A percentile compares a stretch with the other conserved stretches of the same genome.
phyloP scores from a whole-genome alignment of 37 sponge, comb jelly and placozoan genomes.

The Spongilla lacustris region DNA sequence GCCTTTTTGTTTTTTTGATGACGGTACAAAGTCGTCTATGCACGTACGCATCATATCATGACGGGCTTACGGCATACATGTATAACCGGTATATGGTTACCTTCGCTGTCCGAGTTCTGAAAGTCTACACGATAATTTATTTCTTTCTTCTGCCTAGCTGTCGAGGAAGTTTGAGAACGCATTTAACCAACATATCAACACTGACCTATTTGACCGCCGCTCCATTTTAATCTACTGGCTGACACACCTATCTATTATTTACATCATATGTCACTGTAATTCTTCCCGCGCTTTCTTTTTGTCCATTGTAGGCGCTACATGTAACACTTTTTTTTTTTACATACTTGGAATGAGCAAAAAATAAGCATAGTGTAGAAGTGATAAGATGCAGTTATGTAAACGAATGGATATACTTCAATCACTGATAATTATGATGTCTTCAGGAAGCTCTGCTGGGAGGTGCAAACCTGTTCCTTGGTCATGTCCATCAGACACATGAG shows the following conservation, averaged over 20 bases:
- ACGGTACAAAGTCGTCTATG: background rate
- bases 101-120: background rate
- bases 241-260: too few species aligned
- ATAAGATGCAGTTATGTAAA: background rate
- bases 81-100: too few species aligned
- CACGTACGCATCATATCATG: background rate
- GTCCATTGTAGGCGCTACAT: background rate
- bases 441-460: background rate
- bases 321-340: background rate
- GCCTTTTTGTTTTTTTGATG: background rate
- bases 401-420: background rate
- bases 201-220: background rate
- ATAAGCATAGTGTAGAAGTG: too few species aligned
- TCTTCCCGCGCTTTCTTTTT: background rate
- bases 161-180: background rate
- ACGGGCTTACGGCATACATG: too few species aligned
- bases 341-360: background rate
- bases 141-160: background rate
- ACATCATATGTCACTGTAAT: too few species aligned
- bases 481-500: background rate
- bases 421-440: constrained; percentile 4
- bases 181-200: background rate
- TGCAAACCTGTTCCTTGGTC: background rate
- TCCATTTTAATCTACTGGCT: background rate
- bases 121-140: background rate